Percentiles rank a stretch among this genome's conserved stretches.
phyloP scores from a whole-genome alignment of 2,113 vertebrate species.

The Hucho hucho region DNA sequence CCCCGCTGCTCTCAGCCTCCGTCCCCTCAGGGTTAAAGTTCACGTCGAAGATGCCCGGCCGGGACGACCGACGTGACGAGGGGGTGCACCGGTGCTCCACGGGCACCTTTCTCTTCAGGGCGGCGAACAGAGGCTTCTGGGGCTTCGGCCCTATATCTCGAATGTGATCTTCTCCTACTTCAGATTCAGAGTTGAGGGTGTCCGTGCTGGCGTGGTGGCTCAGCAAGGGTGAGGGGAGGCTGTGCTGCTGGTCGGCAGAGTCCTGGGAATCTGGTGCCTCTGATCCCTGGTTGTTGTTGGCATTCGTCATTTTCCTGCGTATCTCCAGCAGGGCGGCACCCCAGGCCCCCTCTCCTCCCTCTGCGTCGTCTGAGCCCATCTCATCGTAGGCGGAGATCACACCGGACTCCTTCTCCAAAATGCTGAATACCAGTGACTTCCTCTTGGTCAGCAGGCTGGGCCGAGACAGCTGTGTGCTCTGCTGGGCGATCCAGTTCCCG shows the following conservation, averaged over 20 bases:
- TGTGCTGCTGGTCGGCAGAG: neutral
- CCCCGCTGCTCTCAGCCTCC: constrained; percentile 26
- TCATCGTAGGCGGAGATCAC: constrained; percentile 85
- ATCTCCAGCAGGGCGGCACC: constrained; percentile 58
- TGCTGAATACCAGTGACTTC: constrained; percentile 82
- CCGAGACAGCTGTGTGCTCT: constrained; percentile 74
- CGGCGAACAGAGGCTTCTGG: constrained; percentile 41
- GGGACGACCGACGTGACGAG: constrained; percentile 30
- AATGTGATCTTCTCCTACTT: constrained; percentile 7
- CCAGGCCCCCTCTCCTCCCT: constrained; percentile 59
- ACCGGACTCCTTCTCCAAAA: constrained; percentile 83
- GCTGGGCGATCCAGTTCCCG: constrained; percentile 92
- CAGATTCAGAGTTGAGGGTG: constrained; percentile 37
- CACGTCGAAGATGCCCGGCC: constrained; percentile 57
- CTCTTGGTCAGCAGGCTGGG: constrained; percentile 82
- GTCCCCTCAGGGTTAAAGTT: constrained; percentile 56
- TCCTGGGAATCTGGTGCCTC: neutral
- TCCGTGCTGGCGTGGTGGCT: constrained; percentile 25
- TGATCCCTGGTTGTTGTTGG: constrained; percentile 3
- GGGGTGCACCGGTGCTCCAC: constrained; percentile 41
- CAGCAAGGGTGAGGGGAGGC: neutral
- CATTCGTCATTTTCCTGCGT: constrained; percentile 53
- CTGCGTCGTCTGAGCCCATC: constrained; percentile 80
- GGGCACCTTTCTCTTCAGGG: constrained; percentile 57
- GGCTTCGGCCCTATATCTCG: constrained; percentile 32